Base-by-base conservation (phyloP, 2,888 invertebrate species). In the Harpagoxenus sublaevis region DNA sequence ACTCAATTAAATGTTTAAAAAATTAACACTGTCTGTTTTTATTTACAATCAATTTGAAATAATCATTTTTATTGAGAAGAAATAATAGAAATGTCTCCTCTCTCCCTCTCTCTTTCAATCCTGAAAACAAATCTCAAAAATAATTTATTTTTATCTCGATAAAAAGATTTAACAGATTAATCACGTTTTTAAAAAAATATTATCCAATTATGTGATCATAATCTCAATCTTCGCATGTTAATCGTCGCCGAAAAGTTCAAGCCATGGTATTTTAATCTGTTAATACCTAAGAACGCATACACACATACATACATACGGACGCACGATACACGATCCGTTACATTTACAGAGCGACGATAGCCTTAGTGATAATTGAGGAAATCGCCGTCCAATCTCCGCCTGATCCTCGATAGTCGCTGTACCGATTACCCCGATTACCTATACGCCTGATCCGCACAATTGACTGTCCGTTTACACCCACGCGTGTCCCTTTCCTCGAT, bases 401-500 rank as follows among this genome's bases (percentile, higher is more conserved):
- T 42, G 63, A 82, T 83, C 66, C 35, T 71, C 39, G 31, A 23
- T 73, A 51, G 70, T 31, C 48, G 35, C 35, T 6, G 35, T 35
- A 35, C 35, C 35, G 35, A 35, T 35, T 35, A 35, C 35, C 35
- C 35, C 78, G 63, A 42, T 70, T 60, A 55, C 39, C 51, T 53
- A 82, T 63, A 70, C 42, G 28, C 77, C 35, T 15, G 9, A 85
- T 82, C 45, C 77, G 48, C 45, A 79, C 86, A 68, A 85, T 86
- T 78, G 73, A 51, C 78, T 28, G 62, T 53, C 63, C 48, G 78
- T 74, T 53, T 83, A 85, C 85, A 62, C 74, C 70, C 83, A 83
- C 85, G 57, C 63, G 71, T 77, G 66, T 77, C 71, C 31, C 83
- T 75, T 83, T 85, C 70, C 60, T 75, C 77, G 70, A 42, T 79